These are phyloP conservation scores for Drosophila rubida DNA, from an alignment of 2,888 invertebrate species.

Conservation along the genomic window DNA sequence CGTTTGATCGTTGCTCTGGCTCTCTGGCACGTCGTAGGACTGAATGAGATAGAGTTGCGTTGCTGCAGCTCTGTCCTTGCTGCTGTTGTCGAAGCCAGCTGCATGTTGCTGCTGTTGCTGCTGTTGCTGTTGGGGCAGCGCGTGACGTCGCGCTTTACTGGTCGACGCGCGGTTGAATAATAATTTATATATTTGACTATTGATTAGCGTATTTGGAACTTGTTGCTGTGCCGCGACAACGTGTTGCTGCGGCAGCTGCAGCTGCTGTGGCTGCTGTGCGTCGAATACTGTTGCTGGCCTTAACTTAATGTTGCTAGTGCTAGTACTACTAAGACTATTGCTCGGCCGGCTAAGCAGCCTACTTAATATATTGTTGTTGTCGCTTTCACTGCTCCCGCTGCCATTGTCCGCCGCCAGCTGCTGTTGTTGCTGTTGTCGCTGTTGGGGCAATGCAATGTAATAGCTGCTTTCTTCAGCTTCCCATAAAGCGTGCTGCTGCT, in stretches of 20 bases:
- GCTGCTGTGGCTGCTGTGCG: constrained; percentile 55
- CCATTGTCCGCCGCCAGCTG: constrained; percentile 47
- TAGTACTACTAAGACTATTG: constrained; percentile 69
- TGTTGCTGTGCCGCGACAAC: constrained; percentile 69
- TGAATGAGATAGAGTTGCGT: constrained; percentile 71
- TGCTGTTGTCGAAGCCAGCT: constrained; percentile 23
- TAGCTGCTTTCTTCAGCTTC: constrained; percentile 58
- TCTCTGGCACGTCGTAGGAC: constrained; percentile 80
- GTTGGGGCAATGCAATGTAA: constrained; percentile 60
- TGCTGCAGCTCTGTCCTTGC: constrained; percentile 26
- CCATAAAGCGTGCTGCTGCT: constrained; percentile 45
- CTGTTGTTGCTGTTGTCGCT: constrained; percentile 36
- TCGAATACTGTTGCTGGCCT: constrained; percentile 81
- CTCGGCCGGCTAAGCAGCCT: constrained; percentile 73
- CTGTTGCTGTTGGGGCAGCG: constrained; percentile 39
- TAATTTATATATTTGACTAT: constrained; percentile 84
- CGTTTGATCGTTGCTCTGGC: constrained; percentile 59
- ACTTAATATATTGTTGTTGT: constrained; percentile 75
- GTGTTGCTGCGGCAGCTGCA: constrained; percentile 51
- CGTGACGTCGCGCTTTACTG: constrained; percentile 78
- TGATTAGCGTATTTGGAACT: constrained; percentile 84
- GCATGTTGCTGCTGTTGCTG: constrained; percentile 28
- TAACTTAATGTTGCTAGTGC: constrained; percentile 74
- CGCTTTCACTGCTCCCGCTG: constrained; percentile 66
- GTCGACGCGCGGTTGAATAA: constrained; percentile 61